Conservation (phyloP, 1,140 invertebrate species). For the Stegodyphus dumicola region DNA sequence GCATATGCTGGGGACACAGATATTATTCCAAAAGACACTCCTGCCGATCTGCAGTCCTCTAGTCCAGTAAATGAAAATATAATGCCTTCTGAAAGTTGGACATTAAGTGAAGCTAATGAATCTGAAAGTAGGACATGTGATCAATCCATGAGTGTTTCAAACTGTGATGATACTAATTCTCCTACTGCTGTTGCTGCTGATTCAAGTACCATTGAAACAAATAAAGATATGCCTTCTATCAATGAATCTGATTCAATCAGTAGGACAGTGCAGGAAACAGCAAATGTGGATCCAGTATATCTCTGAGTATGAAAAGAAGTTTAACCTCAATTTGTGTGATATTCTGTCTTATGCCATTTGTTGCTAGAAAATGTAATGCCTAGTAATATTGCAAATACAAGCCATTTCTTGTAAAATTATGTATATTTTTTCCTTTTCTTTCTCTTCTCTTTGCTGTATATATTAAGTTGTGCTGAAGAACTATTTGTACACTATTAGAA, state of each 20-base stretch:
- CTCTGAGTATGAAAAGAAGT: constrained; percentile 12
- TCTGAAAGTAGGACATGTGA: constrained; percentile 43
- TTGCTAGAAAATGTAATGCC: neutral
- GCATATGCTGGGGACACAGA: neutral
- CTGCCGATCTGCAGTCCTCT: constrained; percentile 13
- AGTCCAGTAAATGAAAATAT: constrained; percentile 30
- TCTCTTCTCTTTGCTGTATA: constrained; percentile 6
- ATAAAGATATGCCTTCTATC: neutral
- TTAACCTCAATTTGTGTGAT: constrained; percentile 30
- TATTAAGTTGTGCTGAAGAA: constrained; percentile 39
- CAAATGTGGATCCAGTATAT: constrained; percentile 50
- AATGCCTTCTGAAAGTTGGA: neutral
- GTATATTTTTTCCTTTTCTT: constrained; percentile 15
- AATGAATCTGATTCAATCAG: constrained; percentile 4
- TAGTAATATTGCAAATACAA: constrained; percentile 17
- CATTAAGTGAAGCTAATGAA: constrained; percentile 11
- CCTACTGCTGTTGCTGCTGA: neutral
- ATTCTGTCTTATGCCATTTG: constrained; percentile 23
- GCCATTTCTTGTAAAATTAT: constrained; percentile 21
- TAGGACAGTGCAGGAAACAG: constrained; percentile 34
- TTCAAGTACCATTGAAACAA: neutral
- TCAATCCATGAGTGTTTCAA: constrained; percentile 6
- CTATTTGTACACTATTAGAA: constrained; percentile 24
- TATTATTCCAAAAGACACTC: constrained; percentile 16
- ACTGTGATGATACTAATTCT: constrained; percentile 29